Evolutionary conservation across 2,113 vertebrate species (phyloP), one percentile per base, ranked within the genome.

Genomic region (Brachypodius melanocephalos): DNA sequence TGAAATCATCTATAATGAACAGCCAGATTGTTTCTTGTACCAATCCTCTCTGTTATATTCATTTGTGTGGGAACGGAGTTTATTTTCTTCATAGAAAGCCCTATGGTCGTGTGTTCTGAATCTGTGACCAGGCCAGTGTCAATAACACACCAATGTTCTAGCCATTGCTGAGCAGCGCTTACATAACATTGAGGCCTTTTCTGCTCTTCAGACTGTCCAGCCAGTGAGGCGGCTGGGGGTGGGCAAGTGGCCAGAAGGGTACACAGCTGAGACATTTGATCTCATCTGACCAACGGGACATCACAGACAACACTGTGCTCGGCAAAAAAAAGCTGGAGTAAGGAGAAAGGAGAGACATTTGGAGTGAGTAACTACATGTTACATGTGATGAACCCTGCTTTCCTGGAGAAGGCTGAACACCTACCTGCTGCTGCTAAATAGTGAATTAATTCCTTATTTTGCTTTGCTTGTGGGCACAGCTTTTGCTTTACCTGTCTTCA

Each of bases 311-410:
- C 3, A 5, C 6, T 5, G 4, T 8, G 32, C 38, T 75, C 52
- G 51, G n/a, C 25, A 57, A 51, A 12, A 71, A 71, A 71, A 65
- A 75, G 12, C 14, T 40, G 4, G 20, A 18, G 15, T 31, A 78
- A 66, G 12, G 12, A 71, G n/a, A 48, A 72, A 34, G 13, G 9
- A 42, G 38, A 43, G 17, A 73, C 5, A 8, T 45, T 14, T 29
- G 46, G 28, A 52, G 8, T 14, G 6, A 49, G 17, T 43, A 67
- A 31, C n/a, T 29, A 61, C n/a, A 3, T 4, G 2, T 26, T 55
- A 38, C 0, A 3, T 1, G 0, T 28, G 32, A 74, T 1, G 0
- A 24, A 42, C 26, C 9, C 31, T 51, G 36, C 51, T 29, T 57
- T 52, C 36, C 57, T 26, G 38, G 20, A 79, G 58, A 43, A 43